Percentiles rank a stretch among this genome's conserved stretches.
phyloP scores from a whole-genome alignment of 2,797 vertebrate genomes.

The Sebastes kiyomatsui region DNA sequence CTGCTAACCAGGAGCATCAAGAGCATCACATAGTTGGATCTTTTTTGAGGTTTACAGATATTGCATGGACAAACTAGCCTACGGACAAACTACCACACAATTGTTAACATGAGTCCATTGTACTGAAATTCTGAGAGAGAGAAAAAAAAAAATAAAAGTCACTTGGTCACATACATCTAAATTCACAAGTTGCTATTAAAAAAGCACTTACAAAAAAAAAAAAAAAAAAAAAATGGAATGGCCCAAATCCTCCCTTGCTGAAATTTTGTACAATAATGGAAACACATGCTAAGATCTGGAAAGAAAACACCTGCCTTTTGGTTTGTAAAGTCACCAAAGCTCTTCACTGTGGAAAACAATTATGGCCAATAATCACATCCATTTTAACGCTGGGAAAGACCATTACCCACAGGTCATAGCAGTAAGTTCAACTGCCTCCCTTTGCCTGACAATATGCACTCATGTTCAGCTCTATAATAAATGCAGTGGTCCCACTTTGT shows the following conservation, averaged over 20 bases:
- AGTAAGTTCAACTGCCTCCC: conserved; percentile 41
- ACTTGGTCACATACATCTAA: conserved; percentile 54
- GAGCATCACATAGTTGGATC: conserved; percentile 1
- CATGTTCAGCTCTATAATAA: neutral
- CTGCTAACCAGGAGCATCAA: conserved; percentile 14
- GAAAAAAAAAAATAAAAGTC: conserved; percentile 24
- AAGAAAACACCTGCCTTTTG: conserved; percentile 19
- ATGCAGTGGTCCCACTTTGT: conserved; percentile 19
- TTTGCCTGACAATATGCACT: conserved; percentile 7
- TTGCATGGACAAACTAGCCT: conserved; percentile 28
- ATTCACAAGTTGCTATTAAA: conserved; percentile 55
- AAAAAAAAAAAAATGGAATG: neutral
- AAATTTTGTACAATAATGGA: conserved; percentile 27
- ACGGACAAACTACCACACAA: conserved; percentile 45
- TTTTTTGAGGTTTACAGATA: conserved; percentile 22
- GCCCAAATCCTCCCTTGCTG: conserved; percentile 10
- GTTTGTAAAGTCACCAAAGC: conserved; percentile 15
- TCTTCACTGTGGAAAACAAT: conserved; percentile 1
- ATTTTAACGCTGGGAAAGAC: conserved; percentile 20
- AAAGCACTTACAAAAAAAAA: conserved; percentile 42
- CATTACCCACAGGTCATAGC: conserved; percentile 71
- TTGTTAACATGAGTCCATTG: conserved; percentile 31
- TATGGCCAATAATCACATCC: neutral
- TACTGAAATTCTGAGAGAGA: conserved; percentile 23
- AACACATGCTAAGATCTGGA: conserved; percentile 28